Evolutionary conservation across 2,888 invertebrate species (phyloP), one percentile per base, ranked within the genome.

Genomic region (Sympetrum striolatum): DNA sequence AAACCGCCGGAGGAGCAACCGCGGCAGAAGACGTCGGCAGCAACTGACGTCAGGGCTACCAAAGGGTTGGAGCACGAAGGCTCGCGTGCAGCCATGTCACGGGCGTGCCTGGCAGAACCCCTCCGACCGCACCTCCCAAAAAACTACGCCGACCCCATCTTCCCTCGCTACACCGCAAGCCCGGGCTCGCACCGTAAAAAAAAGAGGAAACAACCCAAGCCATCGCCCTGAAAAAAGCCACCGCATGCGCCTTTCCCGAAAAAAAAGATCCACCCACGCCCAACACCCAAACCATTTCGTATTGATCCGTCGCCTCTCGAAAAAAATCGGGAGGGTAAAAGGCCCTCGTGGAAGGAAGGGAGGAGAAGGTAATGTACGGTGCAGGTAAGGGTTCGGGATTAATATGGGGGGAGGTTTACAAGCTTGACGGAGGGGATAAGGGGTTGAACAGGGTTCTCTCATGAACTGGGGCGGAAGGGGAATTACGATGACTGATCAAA

Each of bases 51-150:
- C 18, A 2, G 53, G 53, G 53, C 15, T 53, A 53, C 53, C 15
- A 15, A 18, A 53, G 53, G 18, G 18, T 53, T 44, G 10, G 44
- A 60, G 18, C 86, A 86, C 86, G 86, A 86, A 86, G 35, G 35
- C 60, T 86, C 86, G 86, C 86, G 86, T 86, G 86, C 60, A 60
- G 86, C 58, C 86, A n/a, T 86, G 60, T 86, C 86, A 86, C 86
- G 86, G 86, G 86, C 86, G 86, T 86, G 86, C 86, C 86, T 86
- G 86, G 60, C 60, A 64, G 86, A 37, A 60, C 37, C 82, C n/a
- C 60, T 35, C 31, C 35, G 35, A 86, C 58, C 86, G 58, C 86
- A 58, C 82, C 60, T 37, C 37, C 60, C 60, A 58, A 86, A 86
- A 82, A 86, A 86, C 31, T 60, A 60, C 60, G n/a, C 86, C 86